phyloP scores from a whole-genome alignment of 2,797 vertebrate genomes.

The Epinephelus coioides region DNA sequence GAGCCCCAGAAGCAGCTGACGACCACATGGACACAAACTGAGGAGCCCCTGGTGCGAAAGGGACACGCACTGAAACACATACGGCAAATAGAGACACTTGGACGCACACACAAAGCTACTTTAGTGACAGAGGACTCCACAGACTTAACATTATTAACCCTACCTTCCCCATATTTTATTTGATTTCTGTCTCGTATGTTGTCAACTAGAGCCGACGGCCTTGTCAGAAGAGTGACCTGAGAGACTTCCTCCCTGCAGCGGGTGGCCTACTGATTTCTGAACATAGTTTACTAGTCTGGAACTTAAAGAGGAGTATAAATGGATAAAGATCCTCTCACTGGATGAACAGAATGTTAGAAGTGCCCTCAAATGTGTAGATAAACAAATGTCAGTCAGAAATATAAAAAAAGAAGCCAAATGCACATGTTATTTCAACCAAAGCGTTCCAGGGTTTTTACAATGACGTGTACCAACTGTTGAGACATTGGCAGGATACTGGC shows the following conservation, averaged over 20 bases:
- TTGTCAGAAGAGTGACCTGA: conserved; percentile 73
- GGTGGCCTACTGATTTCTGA: conserved; percentile 72
- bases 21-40: conserved; percentile 91
- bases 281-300: conserved; percentile 70
- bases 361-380: conserved; percentile 75
- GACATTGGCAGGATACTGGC: conserved; percentile 49
- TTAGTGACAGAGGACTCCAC: conserved; percentile 75
- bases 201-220: conserved; percentile 77
- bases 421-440: conserved; percentile 85
- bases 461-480: conserved; percentile 57
- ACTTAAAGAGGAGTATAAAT: conserved; percentile 58
- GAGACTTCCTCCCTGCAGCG: conserved; percentile 75
- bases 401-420: conserved; percentile 83
- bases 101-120: conserved; percentile 77
- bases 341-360: conserved; percentile 82
- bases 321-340: conserved; percentile 75
- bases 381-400: conserved; percentile 71
- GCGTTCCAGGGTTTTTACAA: conserved; percentile 78
- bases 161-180: conserved; percentile 66
- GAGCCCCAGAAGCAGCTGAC: conserved; percentile 79
- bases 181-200: conserved; percentile 75
- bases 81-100: conserved; percentile 76
- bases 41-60: conserved; percentile 60
- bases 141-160: conserved; percentile 72
- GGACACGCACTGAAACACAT: conserved; percentile 79